Percentiles rank a stretch among this genome's conserved stretches.
These are phyloP conservation scores for Lithophane leautieri DNA, from an alignment of 2,888 invertebrate species.

Conservation along the genomic window DNA sequence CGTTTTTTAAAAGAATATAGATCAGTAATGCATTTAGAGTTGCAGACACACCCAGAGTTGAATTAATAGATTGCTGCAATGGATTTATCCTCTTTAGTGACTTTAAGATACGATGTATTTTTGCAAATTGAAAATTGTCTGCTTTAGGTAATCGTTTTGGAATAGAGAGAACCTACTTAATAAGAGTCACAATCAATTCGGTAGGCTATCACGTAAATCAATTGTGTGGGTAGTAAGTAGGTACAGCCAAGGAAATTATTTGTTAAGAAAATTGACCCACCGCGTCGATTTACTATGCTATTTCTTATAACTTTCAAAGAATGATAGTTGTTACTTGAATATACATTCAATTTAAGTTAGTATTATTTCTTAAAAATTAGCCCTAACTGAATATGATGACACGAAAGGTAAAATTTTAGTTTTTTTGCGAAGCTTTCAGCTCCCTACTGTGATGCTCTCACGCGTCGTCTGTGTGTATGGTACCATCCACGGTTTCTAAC, in stretches of 20 bases:
- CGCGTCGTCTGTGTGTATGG: not conserved
- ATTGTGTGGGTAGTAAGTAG: not conserved
- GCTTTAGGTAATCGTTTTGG: not conserved
- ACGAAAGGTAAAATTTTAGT: too few species aligned
- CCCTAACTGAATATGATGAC: too few species aligned
- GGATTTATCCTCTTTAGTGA: not conserved
- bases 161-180: not conserved
- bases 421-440: too few species aligned
- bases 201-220: not conserved
- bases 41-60: not conserved
- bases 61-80: constrained; percentile 2
- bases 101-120: not conserved
- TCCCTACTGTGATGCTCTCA: too few species aligned
- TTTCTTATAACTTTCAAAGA: not conserved
- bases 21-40: constrained; percentile 24
- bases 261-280: too few species aligned
- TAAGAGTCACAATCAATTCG: not conserved
- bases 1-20: constrained; percentile 6
- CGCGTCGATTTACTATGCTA: not conserved
- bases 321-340: too few species aligned
- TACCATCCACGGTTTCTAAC: not conserved
- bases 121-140: too few species aligned
- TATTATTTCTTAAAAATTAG: too few species aligned
- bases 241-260: too few species aligned
- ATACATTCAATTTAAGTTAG: too few species aligned